These are phyloP conservation scores for Hypselothyrea guttata DNA, from an alignment of 2,888 invertebrate species.

Conservation along the genomic window DNA sequence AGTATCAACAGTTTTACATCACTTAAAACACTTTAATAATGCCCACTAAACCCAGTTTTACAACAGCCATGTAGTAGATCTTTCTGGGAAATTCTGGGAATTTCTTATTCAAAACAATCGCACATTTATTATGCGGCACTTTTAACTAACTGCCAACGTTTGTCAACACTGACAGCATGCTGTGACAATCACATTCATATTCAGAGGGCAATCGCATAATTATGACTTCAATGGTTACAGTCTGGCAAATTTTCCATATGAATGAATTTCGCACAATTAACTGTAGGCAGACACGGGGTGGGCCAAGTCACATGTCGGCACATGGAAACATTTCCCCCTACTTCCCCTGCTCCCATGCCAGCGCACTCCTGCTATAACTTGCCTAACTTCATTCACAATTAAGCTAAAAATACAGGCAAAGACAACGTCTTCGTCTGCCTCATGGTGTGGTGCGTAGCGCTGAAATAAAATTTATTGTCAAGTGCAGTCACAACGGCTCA, in stretches of 20 bases:
- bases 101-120: too few relatives aligned
- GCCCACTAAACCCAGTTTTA: too few relatives aligned
- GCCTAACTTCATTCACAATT: slow-evolving; percentile 68
- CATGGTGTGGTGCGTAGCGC: slow-evolving; percentile 38
- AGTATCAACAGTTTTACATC: too few relatives aligned
- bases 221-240: slow-evolving; percentile 69
- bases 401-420: slow-evolving; percentile 67
- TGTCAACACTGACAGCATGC: slow-evolving; percentile 19
- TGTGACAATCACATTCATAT: slow-evolving; percentile 16
- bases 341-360: neutral
- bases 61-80: too few relatives aligned
- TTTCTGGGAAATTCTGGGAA: too few relatives aligned
- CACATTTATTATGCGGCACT: neutral
- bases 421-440: slow-evolving; percentile 17
- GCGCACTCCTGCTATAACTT: too few relatives aligned
- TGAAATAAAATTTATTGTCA: slow-evolving; percentile 73
- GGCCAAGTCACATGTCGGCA: slow-evolving; percentile 59
- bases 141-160: slow-evolving; percentile 16
- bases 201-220: slow-evolving; percentile 52
- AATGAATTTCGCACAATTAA: slow-evolving; percentile 74
- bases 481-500: slow-evolving; percentile 69
- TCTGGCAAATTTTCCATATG: slow-evolving; percentile 72
- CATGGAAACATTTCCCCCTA: slow-evolving; percentile 29
- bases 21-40: too few relatives aligned
- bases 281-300: slow-evolving; percentile 9